Conservation (phyloP, 2,797 vertebrate species). For the Propithecus perrieri region DNA sequence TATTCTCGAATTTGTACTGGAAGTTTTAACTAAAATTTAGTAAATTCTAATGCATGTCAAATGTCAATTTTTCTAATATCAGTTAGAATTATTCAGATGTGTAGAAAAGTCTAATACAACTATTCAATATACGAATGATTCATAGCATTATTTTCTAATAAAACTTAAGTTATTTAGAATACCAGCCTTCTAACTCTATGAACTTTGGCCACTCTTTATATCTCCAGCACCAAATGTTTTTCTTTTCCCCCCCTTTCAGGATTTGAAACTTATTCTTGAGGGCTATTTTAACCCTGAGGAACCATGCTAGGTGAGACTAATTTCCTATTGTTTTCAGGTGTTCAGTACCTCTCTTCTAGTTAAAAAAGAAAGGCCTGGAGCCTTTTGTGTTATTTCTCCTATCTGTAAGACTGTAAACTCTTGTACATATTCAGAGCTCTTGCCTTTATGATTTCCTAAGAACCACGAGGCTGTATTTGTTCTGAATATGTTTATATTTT, state of each 20-base stretch:
- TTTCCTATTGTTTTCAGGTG: not conserved
- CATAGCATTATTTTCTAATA: not conserved
- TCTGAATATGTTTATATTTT: slow-evolving; percentile 12
- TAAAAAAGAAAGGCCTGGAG: not conserved
- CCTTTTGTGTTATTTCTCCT: not conserved
- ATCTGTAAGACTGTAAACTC: not conserved
- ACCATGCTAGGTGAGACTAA: not conserved
- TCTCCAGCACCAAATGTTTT: not conserved
- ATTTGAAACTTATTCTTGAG: not conserved
- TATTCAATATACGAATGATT: not conserved
- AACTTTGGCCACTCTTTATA: not conserved
- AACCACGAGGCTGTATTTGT: not conserved
- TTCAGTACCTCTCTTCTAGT: not conserved
- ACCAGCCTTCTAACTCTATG: not conserved
- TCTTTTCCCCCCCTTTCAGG: not conserved
- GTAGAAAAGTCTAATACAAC: not conserved
- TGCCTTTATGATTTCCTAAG: not conserved
- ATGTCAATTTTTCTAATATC: slow-evolving; percentile 34
- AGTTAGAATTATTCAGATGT: slow-evolving; percentile 6
- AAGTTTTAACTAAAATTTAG: slow-evolving; percentile 29
- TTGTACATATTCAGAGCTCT: not conserved
- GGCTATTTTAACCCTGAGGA: not conserved
- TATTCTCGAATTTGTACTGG: not conserved
- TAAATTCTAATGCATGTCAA: not conserved
- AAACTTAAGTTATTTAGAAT: slow-evolving; percentile 12